These are phyloP conservation scores for Alligator mississippiensis DNA, from an alignment of 2,113 vertebrate species.

Conservation along the genomic window DNA sequence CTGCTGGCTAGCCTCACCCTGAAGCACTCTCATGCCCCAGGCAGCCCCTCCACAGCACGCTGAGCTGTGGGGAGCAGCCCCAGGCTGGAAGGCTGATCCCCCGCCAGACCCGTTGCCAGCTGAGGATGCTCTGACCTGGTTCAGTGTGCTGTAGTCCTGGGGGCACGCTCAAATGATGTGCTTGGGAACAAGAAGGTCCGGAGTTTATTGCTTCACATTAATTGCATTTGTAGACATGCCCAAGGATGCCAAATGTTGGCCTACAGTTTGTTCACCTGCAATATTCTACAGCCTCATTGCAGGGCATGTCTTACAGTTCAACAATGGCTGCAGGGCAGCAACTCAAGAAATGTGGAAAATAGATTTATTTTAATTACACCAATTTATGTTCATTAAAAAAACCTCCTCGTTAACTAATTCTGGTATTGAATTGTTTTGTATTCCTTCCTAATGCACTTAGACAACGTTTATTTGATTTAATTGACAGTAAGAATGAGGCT, in stretches of 20 bases:
- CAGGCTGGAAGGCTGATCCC: too few species aligned
- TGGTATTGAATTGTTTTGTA: slow-evolving; percentile 55
- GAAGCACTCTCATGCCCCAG: too few species aligned
- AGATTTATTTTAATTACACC: slow-evolving; percentile 58
- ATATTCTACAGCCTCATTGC: not conserved
- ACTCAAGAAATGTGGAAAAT: not conserved
- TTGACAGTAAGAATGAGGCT: slow-evolving; percentile 45
- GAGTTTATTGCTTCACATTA: too few species aligned
- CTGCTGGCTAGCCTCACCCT: too few species aligned
- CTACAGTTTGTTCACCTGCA: not conserved
- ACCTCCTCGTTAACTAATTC: slow-evolving; percentile 26
- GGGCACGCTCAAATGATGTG: too few species aligned
- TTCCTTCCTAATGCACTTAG: slow-evolving; percentile 53
- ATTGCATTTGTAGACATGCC: too few species aligned
- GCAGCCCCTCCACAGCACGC: too few species aligned
- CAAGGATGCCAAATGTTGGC: not conserved
- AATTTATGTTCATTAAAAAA: slow-evolving; percentile 59
- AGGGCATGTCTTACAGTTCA: not conserved
- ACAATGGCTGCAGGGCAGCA: slow-evolving; percentile 5
- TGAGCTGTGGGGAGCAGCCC: too few species aligned
- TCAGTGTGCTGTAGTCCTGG: too few species aligned
- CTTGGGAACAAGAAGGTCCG: too few species aligned
- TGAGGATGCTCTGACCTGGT: too few species aligned
- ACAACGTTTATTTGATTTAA: slow-evolving; percentile 64
- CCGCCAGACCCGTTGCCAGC: too few species aligned